These are phyloP conservation scores for Sussaba pulchella DNA, from an alignment of 2,888 invertebrate species.

Conservation along the genomic window DNA sequence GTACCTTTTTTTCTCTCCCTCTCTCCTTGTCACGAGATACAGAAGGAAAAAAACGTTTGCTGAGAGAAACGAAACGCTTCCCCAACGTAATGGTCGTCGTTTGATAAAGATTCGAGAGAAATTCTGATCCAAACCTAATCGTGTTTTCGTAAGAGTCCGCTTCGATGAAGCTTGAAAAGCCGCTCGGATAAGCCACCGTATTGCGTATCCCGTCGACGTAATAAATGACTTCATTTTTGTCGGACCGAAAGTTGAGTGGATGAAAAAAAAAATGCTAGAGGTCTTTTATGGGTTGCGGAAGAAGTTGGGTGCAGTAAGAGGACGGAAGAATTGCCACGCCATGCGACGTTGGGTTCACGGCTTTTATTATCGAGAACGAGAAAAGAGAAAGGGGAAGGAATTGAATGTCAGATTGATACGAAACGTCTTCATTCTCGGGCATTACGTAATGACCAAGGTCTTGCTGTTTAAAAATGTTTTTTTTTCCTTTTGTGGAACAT, in stretches of 20 bases:
- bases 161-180: conserved; percentile 33
- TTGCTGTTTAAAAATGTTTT: too few relatives aligned
- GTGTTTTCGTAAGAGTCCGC: conserved; percentile 32
- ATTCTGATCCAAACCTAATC: conserved; percentile 31
- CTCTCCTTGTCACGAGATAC: conserved; percentile 42
- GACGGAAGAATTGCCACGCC: too few relatives aligned
- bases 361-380: background rate
- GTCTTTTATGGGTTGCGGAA: background rate
- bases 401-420: conserved; percentile 59
- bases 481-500: too few relatives aligned
- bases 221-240: conserved; percentile 66
- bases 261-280: conserved; percentile 31
- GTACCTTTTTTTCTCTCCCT: conserved; percentile 43
- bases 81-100: conserved; percentile 57
- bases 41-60: conserved; percentile 26
- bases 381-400: too few relatives aligned
- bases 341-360: background rate
- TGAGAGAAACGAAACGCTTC: conserved; percentile 10
- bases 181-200: conserved; percentile 40
- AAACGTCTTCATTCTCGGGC: conserved; percentile 55
- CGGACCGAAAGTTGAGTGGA: conserved; percentile 32
- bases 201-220: conserved; percentile 46
- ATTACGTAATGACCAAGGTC: conserved; percentile 9
- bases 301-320: conserved; percentile 27
- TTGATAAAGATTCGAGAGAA: conserved; percentile 56